A percentile compares a stretch with the other conserved stretches of the same genome.
Evolutionary conservation across 2,888 invertebrate genomes (phyloP).

Genomic region (Dasypogon diadema): DNA sequence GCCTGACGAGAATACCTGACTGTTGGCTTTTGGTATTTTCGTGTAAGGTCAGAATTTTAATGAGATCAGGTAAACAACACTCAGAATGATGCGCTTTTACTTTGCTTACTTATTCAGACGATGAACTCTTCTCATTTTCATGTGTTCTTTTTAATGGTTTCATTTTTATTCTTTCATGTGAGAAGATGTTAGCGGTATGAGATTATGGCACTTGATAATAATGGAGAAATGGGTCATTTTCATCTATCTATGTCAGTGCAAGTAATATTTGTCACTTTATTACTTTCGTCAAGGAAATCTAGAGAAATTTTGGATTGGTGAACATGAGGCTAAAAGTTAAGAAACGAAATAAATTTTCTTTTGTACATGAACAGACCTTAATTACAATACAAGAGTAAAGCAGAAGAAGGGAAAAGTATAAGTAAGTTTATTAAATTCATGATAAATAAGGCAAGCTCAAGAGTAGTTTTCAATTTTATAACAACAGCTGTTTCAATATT

Average conservation of each 20-base stretch:
- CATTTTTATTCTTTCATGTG: conserved; percentile 10
- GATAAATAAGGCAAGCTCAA: no score
- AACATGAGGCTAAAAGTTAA: no score
- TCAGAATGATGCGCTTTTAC: conserved; percentile 10
- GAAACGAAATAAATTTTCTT: no score
- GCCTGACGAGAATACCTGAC: not conserved
- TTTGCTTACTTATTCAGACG: conserved; percentile 13
- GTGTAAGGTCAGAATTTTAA: conserved; percentile 43
- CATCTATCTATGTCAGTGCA: not conserved
- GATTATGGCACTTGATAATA: not conserved
- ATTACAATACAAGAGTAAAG: no score
- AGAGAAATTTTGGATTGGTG: no score
- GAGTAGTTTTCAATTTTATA: no score
- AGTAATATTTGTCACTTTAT: not conserved
- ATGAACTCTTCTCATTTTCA: conserved; percentile 15
- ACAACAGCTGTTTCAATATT: no score
- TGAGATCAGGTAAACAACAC: conserved; percentile 15
- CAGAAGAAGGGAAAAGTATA: no score
- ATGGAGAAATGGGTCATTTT: conserved; percentile 2
- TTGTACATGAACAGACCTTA: no score
- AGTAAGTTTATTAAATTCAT: no score
- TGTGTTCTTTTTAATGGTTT: conserved; percentile 14
- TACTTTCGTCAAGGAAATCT: conserved; percentile 10
- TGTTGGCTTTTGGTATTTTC: conserved; percentile 4
- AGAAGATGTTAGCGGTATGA: conserved; percentile 7